A percentile compares a stretch with the other conserved stretches of the same genome.
Evolutionary conservation across 1,140 invertebrate species (phyloP).

Genomic region (Mercenaria mercenaria): DNA sequence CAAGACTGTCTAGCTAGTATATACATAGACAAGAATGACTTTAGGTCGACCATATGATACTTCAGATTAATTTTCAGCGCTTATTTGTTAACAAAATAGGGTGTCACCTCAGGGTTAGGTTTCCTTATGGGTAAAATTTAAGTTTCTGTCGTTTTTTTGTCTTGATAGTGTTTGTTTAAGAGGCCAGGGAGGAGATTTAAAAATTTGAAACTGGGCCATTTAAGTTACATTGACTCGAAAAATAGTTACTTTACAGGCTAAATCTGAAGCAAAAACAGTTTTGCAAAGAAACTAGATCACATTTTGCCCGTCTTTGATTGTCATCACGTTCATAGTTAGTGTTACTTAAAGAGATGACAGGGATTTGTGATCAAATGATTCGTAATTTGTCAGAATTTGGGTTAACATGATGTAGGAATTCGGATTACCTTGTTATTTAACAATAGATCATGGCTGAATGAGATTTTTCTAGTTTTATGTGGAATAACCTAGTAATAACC

Average conservation of each 20-base stretch:
- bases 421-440: background rate
- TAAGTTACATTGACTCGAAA: background rate
- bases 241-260: background rate
- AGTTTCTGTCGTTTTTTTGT: background rate
- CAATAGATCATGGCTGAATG: background rate
- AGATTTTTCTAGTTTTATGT: background rate
- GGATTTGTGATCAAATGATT: background rate
- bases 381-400: background rate
- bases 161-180: background rate
- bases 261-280: background rate
- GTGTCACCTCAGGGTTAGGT: background rate
- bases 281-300: too few species aligned
- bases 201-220: background rate
- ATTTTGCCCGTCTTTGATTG: background rate
- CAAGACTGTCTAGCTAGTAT: background rate
- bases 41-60: slow-evolving; percentile 33
- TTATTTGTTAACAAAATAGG: slow-evolving; percentile 34
- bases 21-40: slow-evolving; percentile 13
- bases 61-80: slow-evolving; percentile 11
- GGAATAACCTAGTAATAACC: too few species aligned
- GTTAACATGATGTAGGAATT: slow-evolving; percentile 4
- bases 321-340: background rate
- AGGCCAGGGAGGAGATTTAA: background rate
- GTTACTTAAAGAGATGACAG: background rate
- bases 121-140: slow-evolving; percentile 33